Conservation (phyloP, 1,140 invertebrate species). For the Drosophila kohkoa region DNA sequence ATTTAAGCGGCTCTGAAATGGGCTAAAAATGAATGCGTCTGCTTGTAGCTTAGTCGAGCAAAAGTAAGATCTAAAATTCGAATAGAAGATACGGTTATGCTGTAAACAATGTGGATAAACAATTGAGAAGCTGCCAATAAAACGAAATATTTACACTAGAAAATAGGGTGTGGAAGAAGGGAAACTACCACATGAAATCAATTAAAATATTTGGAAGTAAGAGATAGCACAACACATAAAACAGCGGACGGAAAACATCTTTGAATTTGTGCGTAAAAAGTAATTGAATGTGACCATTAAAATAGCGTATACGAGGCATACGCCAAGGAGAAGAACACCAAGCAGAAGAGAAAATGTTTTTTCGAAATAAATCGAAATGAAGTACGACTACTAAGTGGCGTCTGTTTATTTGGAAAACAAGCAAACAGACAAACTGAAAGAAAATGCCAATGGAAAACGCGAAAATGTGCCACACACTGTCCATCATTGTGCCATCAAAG, state of each 20-base stretch:
- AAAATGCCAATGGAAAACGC: conserved; percentile 38
- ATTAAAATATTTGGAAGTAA: conserved; percentile 70
- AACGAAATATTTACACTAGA: conserved; percentile 63
- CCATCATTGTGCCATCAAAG: conserved; percentile 33
- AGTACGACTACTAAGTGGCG: conserved; percentile 33
- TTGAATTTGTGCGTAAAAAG: conserved; percentile 56
- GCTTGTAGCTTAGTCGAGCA: not conserved
- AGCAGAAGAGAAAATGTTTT: conserved; percentile 20
- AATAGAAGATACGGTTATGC: conserved; percentile 25
- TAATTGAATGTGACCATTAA: conserved; percentile 72
- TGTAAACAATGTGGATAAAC: conserved; percentile 58
- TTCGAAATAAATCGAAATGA: conserved; percentile 49
- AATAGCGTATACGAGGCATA: conserved; percentile 57
- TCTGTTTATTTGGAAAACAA: conserved; percentile 51
- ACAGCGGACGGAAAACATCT: conserved; percentile 2
- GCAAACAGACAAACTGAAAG: conserved; percentile 45
- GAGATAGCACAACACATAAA: conserved; percentile 59
- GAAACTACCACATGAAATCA: conserved; percentile 67
- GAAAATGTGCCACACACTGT: conserved; percentile 21
- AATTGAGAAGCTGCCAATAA: conserved; percentile 45
- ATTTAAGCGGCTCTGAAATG: conserved; percentile 14
- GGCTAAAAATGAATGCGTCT: not conserved
- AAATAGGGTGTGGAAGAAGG: not conserved
- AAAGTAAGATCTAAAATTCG: not conserved
- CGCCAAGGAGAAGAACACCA: not conserved